Base-by-base conservation (phyloP, 2,113 vertebrate species). In the Gobio gobio region DNA sequence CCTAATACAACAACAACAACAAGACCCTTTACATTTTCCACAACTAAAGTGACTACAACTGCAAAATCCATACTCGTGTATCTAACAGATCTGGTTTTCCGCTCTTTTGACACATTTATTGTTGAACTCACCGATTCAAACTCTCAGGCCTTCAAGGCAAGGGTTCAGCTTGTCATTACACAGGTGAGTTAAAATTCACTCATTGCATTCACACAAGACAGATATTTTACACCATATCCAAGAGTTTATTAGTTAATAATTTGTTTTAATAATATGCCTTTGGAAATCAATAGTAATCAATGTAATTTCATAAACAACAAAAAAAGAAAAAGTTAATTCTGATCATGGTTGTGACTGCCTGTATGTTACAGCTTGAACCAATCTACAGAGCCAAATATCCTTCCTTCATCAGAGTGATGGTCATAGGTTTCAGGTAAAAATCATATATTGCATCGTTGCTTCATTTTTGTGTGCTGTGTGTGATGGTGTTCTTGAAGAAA, bases 1-100 rank as follows among this genome's bases (percentile, higher is more conserved):
- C 4, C 66, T 20, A 36, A 16, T 3, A 24, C 70, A 47, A 74
- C 43, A 73, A 24, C 68, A 5, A 29, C 29, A 29, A n/a, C n/a
- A 74, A 24, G 5, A 74, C n/a, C 43, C 40, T 24, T 6, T 5
- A 49, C 43, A 49, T 4, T 5, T 47, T 22, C 0, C 6, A 24
- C 6, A 49, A 8, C 64, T 68, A 36, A 9, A 68, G 64, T 36
- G 12, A 9, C 47, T 29, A 29, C 24, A 18, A 54, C 24, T 10
- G 29, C 73, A 54, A 0, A 0, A 33, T 16, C 2, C 1, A 1
- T 29, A 10, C n/a, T 16, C 0, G 8, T 76, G 24, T 68, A 20
- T 20, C 8, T 4, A 10, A 76, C 73, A 18, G 3, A 0, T 10
- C 73, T 76, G 8, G 47, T 54, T 8, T 76, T 76, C 49, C 24